Evolutionary conservation across 2,113 vertebrate genomes (phyloP).

Genomic region (Dinomys branickii): DNA sequence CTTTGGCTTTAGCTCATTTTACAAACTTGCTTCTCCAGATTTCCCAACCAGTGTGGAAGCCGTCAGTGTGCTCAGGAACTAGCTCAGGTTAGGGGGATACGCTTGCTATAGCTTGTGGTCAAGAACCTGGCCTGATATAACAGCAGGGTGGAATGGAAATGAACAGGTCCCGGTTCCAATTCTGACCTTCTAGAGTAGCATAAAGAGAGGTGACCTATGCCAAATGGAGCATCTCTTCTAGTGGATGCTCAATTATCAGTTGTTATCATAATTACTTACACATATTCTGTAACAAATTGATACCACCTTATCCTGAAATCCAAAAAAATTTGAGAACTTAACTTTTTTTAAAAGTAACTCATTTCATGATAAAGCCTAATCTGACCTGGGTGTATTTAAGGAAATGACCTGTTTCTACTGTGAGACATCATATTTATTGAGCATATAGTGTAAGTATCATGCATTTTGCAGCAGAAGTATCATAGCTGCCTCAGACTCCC

Average conservation of each 20-base stretch:
- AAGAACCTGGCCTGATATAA: neutral
- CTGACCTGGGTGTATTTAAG: neutral
- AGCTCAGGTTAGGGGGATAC: neutral
- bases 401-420: neutral
- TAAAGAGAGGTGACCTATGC: neutral
- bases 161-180: neutral
- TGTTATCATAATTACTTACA: neutral
- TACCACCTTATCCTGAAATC: neutral
- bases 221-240: neutral
- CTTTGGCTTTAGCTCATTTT: neutral
- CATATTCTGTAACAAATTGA: neutral
- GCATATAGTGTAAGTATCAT: neutral
- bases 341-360: neutral
- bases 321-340: neutral
- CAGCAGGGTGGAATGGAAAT: neutral
- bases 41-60: neutral
- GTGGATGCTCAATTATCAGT: neutral
- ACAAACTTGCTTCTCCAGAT: neutral
- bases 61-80: neutral
- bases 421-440: neutral
- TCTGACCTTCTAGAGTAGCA: neutral
- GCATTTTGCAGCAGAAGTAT: neutral
- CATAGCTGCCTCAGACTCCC: neutral
- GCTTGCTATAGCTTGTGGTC: neutral
- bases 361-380: conserved; percentile 10